Evolutionary conservation across 2,113 vertebrate species (phyloP), one percentile per base, ranked within the genome.

Genomic region (Smithornis capensis): DNA sequence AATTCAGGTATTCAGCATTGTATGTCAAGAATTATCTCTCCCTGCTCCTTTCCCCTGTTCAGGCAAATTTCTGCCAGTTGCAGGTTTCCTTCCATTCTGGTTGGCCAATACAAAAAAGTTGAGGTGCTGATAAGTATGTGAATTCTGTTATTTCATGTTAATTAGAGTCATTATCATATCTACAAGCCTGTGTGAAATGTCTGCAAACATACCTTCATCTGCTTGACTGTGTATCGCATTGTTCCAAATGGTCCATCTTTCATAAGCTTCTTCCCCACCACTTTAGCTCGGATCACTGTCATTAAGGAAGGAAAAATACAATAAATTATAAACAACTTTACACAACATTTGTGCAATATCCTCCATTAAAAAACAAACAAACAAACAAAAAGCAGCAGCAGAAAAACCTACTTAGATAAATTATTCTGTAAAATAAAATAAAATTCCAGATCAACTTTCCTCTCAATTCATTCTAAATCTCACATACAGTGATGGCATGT

Each of bases 221-320:
- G 99, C 95, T 99, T 99, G 94, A 99, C 97, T 1, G 99, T 99
- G 97, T 99, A 99, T 92, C 99, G 97, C 98, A 99, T 98, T 0
- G 99, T 99, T 81, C 99, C 99, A 78, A 99, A 99, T 1, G 99
- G 99, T 27, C 99, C 98, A 29, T 99, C 99, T 82, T 98, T 98
- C 98, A 99, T 97, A 9, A 99, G 97, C 96, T 99, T 99, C 98
- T 99, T 99, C 19, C 98, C 99, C 70, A 99, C 99, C 85, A 99
- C 99, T 96, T 99, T 99, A 92, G 99, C 99, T 84, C 99, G 98
- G 87, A 99, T 99, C 95, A 99, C 99, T 99, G 98, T 45, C 76
- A 64, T n/a, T 49, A 55, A 97, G 71, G 97, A 24, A 97, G 53
- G 23, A 84, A 70, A 97, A 97, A 77, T 1, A 56, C 65, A 40